A percentile compares a stretch with the other conserved stretches of the same genome.
Conservation (phyloP, 2,113 vertebrate genomes). For the Neolamprologus devosi region DNA sequence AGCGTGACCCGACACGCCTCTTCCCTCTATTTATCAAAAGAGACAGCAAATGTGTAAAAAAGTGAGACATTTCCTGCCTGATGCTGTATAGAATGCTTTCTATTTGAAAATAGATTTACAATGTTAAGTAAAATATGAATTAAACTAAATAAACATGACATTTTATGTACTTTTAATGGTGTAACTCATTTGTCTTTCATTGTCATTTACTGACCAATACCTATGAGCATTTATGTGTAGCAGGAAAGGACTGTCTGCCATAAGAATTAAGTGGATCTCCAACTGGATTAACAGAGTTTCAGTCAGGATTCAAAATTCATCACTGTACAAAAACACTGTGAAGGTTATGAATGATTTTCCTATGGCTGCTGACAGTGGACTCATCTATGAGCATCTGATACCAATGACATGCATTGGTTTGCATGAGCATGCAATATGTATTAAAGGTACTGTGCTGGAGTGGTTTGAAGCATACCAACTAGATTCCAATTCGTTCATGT, state of each 20-base stretch:
- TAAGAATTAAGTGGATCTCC: background rate
- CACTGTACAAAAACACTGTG: background rate
- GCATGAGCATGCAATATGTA: background rate
- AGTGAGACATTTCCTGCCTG: constrained; percentile 71
- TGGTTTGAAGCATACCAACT: background rate
- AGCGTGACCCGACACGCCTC: constrained; percentile 63
- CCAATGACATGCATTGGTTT: background rate
- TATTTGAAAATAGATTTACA: constrained; percentile 72
- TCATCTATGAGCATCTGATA: background rate
- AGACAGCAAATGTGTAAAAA: constrained; percentile 57
- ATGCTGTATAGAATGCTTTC: constrained; percentile 79
- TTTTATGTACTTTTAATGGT: constrained; percentile 74
- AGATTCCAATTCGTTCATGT: background rate
- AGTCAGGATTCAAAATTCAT: background rate
- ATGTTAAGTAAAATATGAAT: constrained; percentile 61
- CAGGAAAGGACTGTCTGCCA: background rate
- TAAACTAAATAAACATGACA: constrained; percentile 71
- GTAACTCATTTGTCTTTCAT: background rate
- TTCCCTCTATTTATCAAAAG: constrained; percentile 62
- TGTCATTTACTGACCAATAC: background rate
- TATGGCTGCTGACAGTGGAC: background rate
- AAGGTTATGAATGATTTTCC: background rate
- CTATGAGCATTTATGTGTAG: background rate
- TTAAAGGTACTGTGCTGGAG: background rate
- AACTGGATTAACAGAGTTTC: background rate